These are phyloP conservation scores for Carcharodon carcharias DNA, from an alignment of 2,797 vertebrate genomes.

Conservation along the genomic window DNA sequence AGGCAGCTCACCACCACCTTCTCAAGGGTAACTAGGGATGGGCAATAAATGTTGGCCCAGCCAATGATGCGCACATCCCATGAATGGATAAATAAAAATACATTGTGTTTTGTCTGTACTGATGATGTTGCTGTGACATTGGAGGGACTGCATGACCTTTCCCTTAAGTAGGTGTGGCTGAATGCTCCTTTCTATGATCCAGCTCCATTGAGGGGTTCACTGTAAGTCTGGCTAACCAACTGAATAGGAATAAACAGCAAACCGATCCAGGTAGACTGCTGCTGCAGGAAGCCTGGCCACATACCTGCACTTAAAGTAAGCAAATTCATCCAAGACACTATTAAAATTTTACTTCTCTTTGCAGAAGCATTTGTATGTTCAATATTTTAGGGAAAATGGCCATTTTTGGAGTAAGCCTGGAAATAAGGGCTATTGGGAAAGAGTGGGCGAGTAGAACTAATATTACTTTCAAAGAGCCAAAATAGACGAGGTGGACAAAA, in stretches of 20 bases:
- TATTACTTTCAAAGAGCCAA: not conserved
- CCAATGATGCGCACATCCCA: no score
- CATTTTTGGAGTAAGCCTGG: not conserved
- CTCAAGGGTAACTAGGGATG: no score
- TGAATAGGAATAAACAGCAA: not conserved
- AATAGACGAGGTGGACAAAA: not conserved
- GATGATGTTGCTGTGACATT: constrained; percentile 9
- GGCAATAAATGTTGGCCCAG: no score
- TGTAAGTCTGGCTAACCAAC: not conserved
- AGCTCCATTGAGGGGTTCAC: not conserved
- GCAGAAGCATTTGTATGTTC: not conserved
- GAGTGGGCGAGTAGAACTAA: not conserved
- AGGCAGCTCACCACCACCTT: no score
- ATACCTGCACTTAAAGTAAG: not conserved
- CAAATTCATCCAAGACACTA: not conserved
- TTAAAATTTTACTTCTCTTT: not conserved
- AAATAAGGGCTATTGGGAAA: not conserved
- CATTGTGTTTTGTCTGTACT: not conserved
- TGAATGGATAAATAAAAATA: no score
- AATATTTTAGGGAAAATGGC: not conserved
- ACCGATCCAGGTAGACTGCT: not conserved
- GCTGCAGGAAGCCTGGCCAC: not conserved
- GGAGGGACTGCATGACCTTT: not conserved
- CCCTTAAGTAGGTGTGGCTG: not conserved
- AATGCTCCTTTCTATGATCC: not conserved